These are phyloP conservation scores for Microcebus griseorufus DNA, from an alignment of 2,113 vertebrate genomes.

Conservation along the genomic window DNA sequence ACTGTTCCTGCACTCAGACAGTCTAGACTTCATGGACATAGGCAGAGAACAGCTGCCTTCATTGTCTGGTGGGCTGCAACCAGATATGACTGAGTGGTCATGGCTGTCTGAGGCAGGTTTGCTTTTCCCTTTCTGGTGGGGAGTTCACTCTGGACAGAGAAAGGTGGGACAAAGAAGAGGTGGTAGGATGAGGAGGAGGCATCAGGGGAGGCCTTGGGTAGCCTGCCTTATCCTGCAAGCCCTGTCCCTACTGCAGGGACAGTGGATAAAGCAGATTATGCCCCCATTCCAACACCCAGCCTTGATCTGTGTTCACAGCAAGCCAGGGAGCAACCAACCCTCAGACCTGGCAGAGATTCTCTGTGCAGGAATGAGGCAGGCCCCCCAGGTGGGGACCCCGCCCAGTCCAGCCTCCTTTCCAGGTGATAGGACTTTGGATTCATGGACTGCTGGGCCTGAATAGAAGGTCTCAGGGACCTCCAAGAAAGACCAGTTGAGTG, in stretches of 20 bases:
- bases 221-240: background rate
- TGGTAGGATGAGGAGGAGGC: background rate
- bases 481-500: background rate
- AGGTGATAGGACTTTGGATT: background rate
- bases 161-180: background rate
- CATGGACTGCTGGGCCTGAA: background rate
- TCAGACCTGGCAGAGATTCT: background rate
- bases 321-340: background rate
- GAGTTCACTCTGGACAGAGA: background rate
- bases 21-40: background rate
- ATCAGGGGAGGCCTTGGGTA: background rate
- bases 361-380: background rate
- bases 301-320: background rate
- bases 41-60: background rate
- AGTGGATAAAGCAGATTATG: background rate
- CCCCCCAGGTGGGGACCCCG: background rate
- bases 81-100: background rate
- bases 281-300: rapidly evolving
- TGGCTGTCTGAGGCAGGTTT: background rate
- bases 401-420: background rate
- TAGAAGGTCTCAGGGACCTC: background rate
- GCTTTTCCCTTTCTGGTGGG: background rate
- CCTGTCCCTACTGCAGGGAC: background rate
- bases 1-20: background rate
- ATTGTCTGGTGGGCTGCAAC: background rate